Base-by-base conservation (phyloP, 1,140 invertebrate species). In the Megathymus violae region DNA sequence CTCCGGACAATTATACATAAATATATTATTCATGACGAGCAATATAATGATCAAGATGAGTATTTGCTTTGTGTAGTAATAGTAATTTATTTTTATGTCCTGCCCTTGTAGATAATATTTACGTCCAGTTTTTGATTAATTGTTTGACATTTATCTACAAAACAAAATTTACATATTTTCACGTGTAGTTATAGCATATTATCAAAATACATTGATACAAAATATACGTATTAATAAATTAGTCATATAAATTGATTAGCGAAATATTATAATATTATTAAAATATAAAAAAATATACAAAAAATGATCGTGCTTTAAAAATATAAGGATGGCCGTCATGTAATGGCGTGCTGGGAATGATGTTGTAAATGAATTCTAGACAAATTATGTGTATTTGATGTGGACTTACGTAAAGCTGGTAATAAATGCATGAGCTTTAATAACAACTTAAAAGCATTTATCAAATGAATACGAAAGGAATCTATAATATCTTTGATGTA, bases 301-400 rank as follows among this genome's bases (percentile, higher is more conserved):
- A 68, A 62, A 61, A 52, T 64, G 60, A 71, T 71, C 76, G 74
- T 75, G 74, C 76, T 79, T 71, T 75, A 71, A 76, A 66, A 61
- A 44, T 52, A 73, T 61, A 62, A 52, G 17, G 19, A 46, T 52
- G 71, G 47, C 46, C 52, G 62, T 54, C 83, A 86, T 86, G 38
- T 84, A 78, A 86, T 86, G 83, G 64, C 71, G 64, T 22, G 67
- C 56, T 64, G 22, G 52, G 36, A 22, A 19, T 50, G 54, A 72
- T 82, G 27, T 67, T 67, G 64, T 41, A 69, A 68, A 78, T 77
- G 71, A 69, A 70, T 79, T 69, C 66, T 80, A 81, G 73, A 72
- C 74, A 70, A 64, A 65, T 65, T 69, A 75, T 56, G 73, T 64
- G 58, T 67, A 19, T 40, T 19, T 72, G 67, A 69, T 69, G 67